A percentile compares a stretch with the other conserved stretches of the same genome.
Conservation (phyloP, 2,888 invertebrate species). For the Sesamia inferens region DNA sequence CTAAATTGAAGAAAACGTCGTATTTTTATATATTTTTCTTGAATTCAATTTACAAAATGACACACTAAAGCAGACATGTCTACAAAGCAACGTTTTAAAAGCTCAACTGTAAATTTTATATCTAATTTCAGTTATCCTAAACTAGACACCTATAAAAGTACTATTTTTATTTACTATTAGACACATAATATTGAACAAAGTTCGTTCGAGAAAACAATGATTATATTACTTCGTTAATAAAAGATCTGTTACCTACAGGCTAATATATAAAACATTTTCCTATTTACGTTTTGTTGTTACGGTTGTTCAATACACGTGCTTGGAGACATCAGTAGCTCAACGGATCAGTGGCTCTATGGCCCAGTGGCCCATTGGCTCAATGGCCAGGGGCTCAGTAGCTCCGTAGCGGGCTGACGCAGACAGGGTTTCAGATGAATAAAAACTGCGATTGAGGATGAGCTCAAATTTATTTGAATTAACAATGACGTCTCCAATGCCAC, state of each 20-base stretch:
- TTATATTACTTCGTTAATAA: slow-evolving; percentile 61
- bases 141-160: slow-evolving; percentile 81
- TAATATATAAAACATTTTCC: slow-evolving; percentile 59
- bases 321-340: slow-evolving; percentile 65
- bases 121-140: slow-evolving; percentile 82
- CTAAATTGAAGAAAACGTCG: slow-evolving; percentile 67
- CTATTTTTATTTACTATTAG: slow-evolving; percentile 77
- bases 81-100: slow-evolving; percentile 84
- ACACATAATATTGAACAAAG: slow-evolving; percentile 66
- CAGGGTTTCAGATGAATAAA: slow-evolving; percentile 82
- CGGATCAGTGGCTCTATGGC: slow-evolving; percentile 12
- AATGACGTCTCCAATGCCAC: slow-evolving; percentile 90
- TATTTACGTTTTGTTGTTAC: slow-evolving; percentile 23
- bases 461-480: slow-evolving; percentile 90
- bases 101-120: slow-evolving; percentile 82
- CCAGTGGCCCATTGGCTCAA: slow-evolving; percentile 18
- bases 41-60: slow-evolving; percentile 78
- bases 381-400: slow-evolving; percentile 21
- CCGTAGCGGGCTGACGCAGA: slow-evolving; percentile 47
- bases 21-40: slow-evolving; percentile 41
- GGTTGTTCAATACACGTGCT: slow-evolving; percentile 47
- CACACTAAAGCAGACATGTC: slow-evolving; percentile 77
- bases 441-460: slow-evolving; percentile 88
- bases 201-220: slow-evolving; percentile 58
- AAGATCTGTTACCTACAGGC: slow-evolving; percentile 57